A percentile compares a stretch with the other conserved stretches of the same genome.
These are phyloP conservation scores for Beris chalybata DNA, from an alignment of 2,888 invertebrate genomes.

Conservation along the genomic window DNA sequence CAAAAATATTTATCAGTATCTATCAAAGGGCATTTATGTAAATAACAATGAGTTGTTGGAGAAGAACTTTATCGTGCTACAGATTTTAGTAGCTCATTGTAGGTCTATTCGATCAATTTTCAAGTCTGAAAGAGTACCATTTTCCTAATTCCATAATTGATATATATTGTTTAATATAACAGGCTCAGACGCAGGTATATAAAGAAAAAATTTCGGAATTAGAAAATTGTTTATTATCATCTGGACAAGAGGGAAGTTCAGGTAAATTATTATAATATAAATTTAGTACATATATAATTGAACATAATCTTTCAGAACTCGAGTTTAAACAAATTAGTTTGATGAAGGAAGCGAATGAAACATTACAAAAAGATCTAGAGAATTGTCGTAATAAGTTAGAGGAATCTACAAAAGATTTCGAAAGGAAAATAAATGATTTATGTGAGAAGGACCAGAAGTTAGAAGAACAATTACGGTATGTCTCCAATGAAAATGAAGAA, in stretches of 20 bases:
- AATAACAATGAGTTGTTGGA: too few species aligned
- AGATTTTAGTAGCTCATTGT: too few species aligned
- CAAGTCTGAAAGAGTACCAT: too few species aligned
- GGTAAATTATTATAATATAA: conserved; percentile 11
- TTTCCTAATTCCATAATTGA: too few species aligned
- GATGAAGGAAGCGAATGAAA: conserved; percentile 9
- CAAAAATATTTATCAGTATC: too few species aligned
- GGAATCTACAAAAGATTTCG: conserved; percentile 2
- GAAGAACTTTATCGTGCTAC: too few species aligned
- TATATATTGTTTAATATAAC: conserved; percentile 22
- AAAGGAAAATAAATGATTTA: conserved; percentile 14
- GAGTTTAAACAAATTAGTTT: neutral
- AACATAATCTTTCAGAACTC: neutral
- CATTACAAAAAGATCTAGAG: conserved; percentile 8
- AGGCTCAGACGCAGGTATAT: conserved; percentile 54
- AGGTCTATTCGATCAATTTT: too few species aligned
- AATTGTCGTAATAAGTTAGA: conserved; percentile 1
- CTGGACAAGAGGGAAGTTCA: conserved; percentile 40
- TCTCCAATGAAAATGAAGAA: conserved; percentile 47
- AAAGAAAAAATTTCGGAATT: conserved; percentile 52
- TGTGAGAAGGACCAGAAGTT: conserved; percentile 42
- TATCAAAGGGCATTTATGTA: too few species aligned
- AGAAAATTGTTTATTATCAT: conserved; percentile 48
- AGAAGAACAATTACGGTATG: conserved; percentile 43
- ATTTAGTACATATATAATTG: conserved; percentile 1